A percentile compares a stretch with the other conserved stretches of the same genome.
These are phyloP conservation scores for Petrolisthes cinctipes DNA, from an alignment of 2,888 invertebrate genomes.

Conservation along the genomic window DNA sequence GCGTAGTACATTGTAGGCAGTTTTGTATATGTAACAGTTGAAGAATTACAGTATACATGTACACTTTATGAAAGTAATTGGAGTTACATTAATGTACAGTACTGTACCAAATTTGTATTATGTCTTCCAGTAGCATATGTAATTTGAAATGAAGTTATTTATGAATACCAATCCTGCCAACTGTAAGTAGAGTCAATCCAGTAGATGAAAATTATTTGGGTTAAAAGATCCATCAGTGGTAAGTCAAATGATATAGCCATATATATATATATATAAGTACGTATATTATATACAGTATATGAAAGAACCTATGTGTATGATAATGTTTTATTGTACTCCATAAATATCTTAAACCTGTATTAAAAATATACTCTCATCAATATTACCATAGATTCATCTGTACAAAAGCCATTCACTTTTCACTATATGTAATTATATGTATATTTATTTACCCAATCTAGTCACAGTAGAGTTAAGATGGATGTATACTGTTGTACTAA, in stretches of 20 bases:
- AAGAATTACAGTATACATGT: neutral
- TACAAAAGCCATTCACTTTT: slow-evolving; percentile 40
- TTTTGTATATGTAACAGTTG: neutral
- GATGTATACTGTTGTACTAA: too few relatives aligned
- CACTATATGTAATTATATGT: slow-evolving; percentile 46
- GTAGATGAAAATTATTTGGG: neutral
- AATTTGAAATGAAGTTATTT: slow-evolving; percentile 3
- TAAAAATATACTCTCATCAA: neutral
- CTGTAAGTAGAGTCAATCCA: neutral
- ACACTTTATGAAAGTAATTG: slow-evolving; percentile 2
- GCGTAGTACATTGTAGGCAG: too few relatives aligned
- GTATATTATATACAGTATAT: neutral
- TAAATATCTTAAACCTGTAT: neutral
- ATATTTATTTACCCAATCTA: slow-evolving; percentile 50
- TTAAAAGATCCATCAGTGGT: neutral
- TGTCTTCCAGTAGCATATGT: slow-evolving; percentile 12
- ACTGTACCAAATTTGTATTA: neutral
- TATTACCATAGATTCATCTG: slow-evolving; percentile 39
- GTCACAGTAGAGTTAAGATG: slow-evolving; percentile 25
- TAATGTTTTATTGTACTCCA: too few relatives aligned
- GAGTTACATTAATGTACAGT: neutral
- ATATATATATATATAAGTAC: neutral
- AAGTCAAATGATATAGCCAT: neutral
- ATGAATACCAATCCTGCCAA: neutral
- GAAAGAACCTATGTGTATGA: neutral